Evolutionary conservation across 2,888 invertebrate species (phyloP), one percentile per base, ranked within the genome.

Genomic region (Agrenia bidenticulata): DNA sequence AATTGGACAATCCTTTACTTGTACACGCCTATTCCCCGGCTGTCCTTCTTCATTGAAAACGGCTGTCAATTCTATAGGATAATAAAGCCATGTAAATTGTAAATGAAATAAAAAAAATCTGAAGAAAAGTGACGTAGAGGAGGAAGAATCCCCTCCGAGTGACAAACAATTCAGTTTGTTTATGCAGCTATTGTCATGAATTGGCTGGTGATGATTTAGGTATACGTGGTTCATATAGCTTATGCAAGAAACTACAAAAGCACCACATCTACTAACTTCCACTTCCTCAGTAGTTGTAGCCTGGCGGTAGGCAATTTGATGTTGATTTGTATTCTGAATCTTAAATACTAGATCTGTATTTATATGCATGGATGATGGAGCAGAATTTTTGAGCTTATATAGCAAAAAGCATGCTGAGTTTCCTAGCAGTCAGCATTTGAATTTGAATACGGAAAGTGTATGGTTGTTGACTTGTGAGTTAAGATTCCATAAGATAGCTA

Each of bases 121-220:
- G 19, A 45, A 45, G 9, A 45, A 45, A 19, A 45, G 45, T 9
- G n/a, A 45, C 45, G 11, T 19, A 45, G 19, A 21, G 15, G 15
- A 51, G 51, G 51, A 51, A 51, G 51, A 51, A 51, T 51, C 51
- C 51, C 51, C 24, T 19, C 51, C 5, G 51, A 51, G 51, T 51
- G 51, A 51, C 51, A 51, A 51, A 51, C 51, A 51, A 51, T 51
- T 51, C 26, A 24, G 51, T 51, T 51, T 51, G 51, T 51, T 51
- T 51, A 51, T 51, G 21, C 24, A 45, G 21, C 51, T 23, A 51
- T 51, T 51, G 51, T 51, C 19, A 51, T 7, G 19, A 21, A 45
- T 45, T 45, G 45, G 45, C 45, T 45, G 15, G 45, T 19, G 19
- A 45, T 45, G 45, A 15, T 45, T 5, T 32, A 32, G 32, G 32